Evolutionary conservation across 2,888 invertebrate genomes (phyloP).

Genomic region (Heliconius charithonia): DNA sequence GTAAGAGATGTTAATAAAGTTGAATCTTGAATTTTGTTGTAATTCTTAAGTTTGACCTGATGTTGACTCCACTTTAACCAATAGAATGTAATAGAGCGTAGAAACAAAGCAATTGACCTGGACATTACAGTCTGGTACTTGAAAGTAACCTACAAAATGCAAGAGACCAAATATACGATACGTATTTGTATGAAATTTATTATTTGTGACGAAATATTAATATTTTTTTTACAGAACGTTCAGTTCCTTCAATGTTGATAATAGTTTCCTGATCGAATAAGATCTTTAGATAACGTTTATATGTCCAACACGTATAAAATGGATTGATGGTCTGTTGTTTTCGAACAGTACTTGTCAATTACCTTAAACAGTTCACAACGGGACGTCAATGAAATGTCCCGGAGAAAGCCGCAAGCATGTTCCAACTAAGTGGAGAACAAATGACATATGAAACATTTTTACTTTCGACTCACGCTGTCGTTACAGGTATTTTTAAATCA

Average conservation of each 20-base stretch:
- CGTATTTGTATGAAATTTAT: neutral
- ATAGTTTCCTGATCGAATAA: neutral
- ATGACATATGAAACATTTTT: neutral
- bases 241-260: neutral
- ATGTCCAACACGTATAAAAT: neutral
- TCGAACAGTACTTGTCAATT: conserved; percentile 17
- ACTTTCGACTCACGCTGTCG: neutral
- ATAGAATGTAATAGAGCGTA: conserved; percentile 68
- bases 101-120: conserved; percentile 14
- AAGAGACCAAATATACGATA: too few species aligned
- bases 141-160: neutral
- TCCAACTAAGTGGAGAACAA: neutral
- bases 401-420: neutral
- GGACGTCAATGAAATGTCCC: conserved; percentile 5
- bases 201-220: too few species aligned
- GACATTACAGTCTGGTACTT: neutral
- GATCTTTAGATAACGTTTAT: neutral
- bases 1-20: conserved; percentile 51
- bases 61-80: conserved; percentile 62
- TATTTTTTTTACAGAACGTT: neutral
- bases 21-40: neutral
- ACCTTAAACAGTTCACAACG: conserved; percentile 4
- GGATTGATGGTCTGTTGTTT: neutral
- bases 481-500: neutral
- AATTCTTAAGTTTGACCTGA: conserved; percentile 53